Evolutionary conservation across 2,888 invertebrate genomes (phyloP), one percentile per base, ranked within the genome.

Genomic region (Anorthoa munda): DNA sequence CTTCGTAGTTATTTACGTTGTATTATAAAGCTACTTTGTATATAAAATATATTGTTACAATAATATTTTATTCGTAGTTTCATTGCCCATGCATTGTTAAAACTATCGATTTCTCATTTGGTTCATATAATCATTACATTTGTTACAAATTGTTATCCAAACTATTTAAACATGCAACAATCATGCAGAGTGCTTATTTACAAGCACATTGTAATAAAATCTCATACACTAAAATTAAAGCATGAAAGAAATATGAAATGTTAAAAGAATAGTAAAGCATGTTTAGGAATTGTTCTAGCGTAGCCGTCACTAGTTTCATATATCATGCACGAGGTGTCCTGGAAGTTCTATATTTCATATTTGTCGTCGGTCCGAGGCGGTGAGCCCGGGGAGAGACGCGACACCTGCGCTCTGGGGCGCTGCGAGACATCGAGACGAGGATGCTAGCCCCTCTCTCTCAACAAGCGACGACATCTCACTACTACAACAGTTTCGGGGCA

Each of bases 11-110:
- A 91, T 93, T 87, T 91, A 93, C 88, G 88, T 92, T 90, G 89
- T 93, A 92, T 93, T 94, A 92, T 95, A 94, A 93, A 91, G 87
- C 91, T 92, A 92, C 90, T 92, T 94, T 96, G 94, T 96, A 95
- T 92, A 95, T 95, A 95, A 91, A 95, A 92, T 95, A 94, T 93
- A 94, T 95, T 95, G 95, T 95, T 95, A 95, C 92, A 86, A 90
- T 94, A 93, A 93, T 89, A 90, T 92, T 93, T 93, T 90, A 82
- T 75, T 74, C 51, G 72, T 82, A n/a, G 86, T 92, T 91, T 92
- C 58, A 88, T 86, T 91, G n/a, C 3, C 64, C 39, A 17, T 31
- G 18, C 45, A n/a, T 26, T 23, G 31, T 4, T 51, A 46, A 11
- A 73, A 26, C 51, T 48, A 66, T 77, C 51, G 71, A 21, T 63